Conservation (phyloP, 2,797 vertebrate genomes). For the Peromyscus melanophrys region DNA sequence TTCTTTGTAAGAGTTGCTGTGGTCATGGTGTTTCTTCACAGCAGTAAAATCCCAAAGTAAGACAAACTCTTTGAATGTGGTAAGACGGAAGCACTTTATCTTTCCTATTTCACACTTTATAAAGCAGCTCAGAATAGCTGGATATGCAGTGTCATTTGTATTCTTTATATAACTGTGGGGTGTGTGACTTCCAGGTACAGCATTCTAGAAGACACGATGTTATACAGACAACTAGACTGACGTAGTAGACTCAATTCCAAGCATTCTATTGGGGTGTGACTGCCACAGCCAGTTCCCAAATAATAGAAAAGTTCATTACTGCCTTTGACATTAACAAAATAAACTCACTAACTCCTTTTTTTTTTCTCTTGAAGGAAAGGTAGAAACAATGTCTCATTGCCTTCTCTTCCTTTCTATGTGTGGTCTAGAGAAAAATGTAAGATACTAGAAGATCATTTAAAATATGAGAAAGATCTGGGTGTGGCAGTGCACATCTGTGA, state of each 20-base stretch:
- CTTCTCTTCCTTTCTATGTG: slow-evolving; percentile 48
- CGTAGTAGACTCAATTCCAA: neutral
- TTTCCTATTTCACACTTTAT: slow-evolving; percentile 69
- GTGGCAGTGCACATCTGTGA: neutral
- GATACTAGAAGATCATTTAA: slow-evolving; percentile 81
- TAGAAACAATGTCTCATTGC: slow-evolving; percentile 55
- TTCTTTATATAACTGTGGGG: slow-evolving; percentile 60
- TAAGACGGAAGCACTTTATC: slow-evolving; percentile 82
- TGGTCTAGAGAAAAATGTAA: slow-evolving; percentile 82
- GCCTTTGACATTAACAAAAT: slow-evolving; percentile 35
- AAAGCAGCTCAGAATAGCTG: slow-evolving; percentile 75
- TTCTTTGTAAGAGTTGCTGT: no score
- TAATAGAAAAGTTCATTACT: slow-evolving; percentile 65
- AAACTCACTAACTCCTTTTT: slow-evolving; percentile 31
- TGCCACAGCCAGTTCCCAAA: slow-evolving; percentile 62
- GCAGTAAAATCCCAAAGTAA: no score
- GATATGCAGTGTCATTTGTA: slow-evolving; percentile 70
- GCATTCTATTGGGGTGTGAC: neutral
- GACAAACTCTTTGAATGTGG: slow-evolving; percentile 81
- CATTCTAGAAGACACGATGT: slow-evolving; percentile 76
- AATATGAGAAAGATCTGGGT: neutral
- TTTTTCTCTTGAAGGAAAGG: slow-evolving; percentile 73
- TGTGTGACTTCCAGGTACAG: slow-evolving; percentile 55
- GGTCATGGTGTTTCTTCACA: no score
- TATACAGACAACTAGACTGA: slow-evolving; percentile 65